Percentiles rank a stretch among this genome's conserved stretches.
phyloP scores from a whole-genome alignment of 1,140 invertebrate species.

The Drosophila tsacasi region DNA sequence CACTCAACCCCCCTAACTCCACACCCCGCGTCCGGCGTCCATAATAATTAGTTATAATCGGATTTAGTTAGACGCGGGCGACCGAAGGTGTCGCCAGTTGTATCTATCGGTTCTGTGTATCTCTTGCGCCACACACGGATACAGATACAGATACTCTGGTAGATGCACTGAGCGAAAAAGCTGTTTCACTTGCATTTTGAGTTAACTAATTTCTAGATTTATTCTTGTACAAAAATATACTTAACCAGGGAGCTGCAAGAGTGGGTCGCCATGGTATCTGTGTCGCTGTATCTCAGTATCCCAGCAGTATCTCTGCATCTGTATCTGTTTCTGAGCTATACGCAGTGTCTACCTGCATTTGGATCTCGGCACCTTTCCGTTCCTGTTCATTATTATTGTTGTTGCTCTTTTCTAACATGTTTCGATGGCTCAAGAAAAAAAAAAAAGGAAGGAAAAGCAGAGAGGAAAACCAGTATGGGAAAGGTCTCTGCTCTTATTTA shows the following conservation, averaged over 20 bases:
- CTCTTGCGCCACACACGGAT: slow-evolving; percentile 21
- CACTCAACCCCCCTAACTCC: neutral
- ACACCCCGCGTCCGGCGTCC: slow-evolving; percentile 48
- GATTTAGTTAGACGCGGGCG: slow-evolving; percentile 63
- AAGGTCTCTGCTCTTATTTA: slow-evolving; percentile 62
- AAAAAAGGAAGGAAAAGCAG: neutral
- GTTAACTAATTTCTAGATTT: neutral
- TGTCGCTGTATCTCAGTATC: neutral
- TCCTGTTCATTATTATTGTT: slow-evolving; percentile 67
- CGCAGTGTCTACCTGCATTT: slow-evolving; percentile 12
- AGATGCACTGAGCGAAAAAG: neutral
- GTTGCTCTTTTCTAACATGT: slow-evolving; percentile 69
- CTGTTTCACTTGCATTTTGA: neutral
- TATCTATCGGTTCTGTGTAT: slow-evolving; percentile 16
- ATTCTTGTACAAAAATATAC: neutral
- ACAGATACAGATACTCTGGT: neutral
- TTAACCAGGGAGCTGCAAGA: neutral
- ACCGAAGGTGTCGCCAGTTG: slow-evolving; percentile 69
- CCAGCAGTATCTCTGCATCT: neutral
- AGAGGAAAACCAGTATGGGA: slow-evolving; percentile 49
- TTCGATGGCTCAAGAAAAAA: slow-evolving; percentile 2
- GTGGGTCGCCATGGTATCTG: slow-evolving; percentile 18
- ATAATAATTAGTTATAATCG: slow-evolving; percentile 83
- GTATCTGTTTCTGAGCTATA: neutral
- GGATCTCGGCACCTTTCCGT: slow-evolving; percentile 14